Percentiles rank a stretch among this genome's conserved stretches.
Evolutionary conservation across 2,888 invertebrate species (phyloP).

Genomic region (Scaptomyza flava): DNA sequence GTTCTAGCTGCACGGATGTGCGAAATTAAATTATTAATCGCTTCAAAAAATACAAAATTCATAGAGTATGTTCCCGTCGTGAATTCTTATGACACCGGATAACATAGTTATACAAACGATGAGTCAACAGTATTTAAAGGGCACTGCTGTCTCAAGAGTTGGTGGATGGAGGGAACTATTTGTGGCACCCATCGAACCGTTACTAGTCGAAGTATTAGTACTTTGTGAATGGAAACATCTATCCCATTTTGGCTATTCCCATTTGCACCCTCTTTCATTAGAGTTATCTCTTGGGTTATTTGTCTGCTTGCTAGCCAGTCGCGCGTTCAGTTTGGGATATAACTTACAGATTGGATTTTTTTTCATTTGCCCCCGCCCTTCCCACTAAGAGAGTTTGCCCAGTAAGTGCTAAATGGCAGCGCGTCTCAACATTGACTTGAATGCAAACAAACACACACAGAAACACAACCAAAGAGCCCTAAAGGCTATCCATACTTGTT

Average conservation of each 20-base stretch:
- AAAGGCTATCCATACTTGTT: conserved; percentile 4
- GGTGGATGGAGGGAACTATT: background rate
- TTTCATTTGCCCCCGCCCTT: background rate
- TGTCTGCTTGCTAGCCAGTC: conserved; percentile 10
- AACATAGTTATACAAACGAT: background rate
- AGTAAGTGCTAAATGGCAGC: conserved; percentile 17
- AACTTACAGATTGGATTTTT: conserved; percentile 13
- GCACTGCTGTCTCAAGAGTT: background rate
- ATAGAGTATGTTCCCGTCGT: background rate
- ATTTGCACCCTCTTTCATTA: conserved; percentile 9
- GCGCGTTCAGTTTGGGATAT: conserved; percentile 7
- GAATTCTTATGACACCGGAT: background rate
- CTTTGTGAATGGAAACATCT: conserved; percentile 1
- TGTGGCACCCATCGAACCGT: conserved; percentile 10
- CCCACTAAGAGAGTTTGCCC: background rate
- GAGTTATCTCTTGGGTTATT: conserved; percentile 12
- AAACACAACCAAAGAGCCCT: background rate
- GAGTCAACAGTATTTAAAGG: conserved; percentile 1
- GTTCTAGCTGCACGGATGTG: too few relatives aligned
- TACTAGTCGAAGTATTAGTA: conserved; percentile 1
- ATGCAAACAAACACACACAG: conserved; percentile 5
- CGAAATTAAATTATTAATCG: too few relatives aligned
- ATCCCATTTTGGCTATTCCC: conserved; percentile 1
- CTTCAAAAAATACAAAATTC: too few relatives aligned
- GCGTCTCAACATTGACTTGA: conserved; percentile 14